These are phyloP conservation scores for Meteorus cinctellus DNA, from an alignment of 2,888 invertebrate species.

Conservation along the genomic window DNA sequence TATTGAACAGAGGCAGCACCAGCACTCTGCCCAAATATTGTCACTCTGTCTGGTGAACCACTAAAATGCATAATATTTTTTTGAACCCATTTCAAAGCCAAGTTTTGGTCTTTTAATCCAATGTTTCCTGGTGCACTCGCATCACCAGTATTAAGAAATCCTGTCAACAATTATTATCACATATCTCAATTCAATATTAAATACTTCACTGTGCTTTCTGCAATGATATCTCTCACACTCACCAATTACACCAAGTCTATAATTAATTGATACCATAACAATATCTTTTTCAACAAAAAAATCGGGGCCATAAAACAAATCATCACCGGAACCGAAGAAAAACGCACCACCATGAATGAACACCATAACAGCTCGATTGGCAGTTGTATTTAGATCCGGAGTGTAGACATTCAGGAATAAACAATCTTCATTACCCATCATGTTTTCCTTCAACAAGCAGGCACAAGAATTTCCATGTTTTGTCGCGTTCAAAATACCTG, in stretches of 20 bases:
- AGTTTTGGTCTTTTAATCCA: conserved; percentile 65
- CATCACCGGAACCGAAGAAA: conserved; percentile 58
- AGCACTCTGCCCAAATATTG: conserved; percentile 62
- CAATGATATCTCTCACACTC: conserved; percentile 34
- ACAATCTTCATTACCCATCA: conserved; percentile 67
- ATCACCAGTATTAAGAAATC: conserved; percentile 63
- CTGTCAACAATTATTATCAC: conserved; percentile 45
- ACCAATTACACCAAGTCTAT: conserved; percentile 64
- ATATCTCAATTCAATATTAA: too few relatives aligned
- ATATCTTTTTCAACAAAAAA: conserved; percentile 65
- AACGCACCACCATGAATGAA: conserved; percentile 64
- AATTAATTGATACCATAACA: conserved; percentile 64
- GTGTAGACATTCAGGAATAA: conserved; percentile 66
- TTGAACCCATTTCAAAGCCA: conserved; percentile 65
- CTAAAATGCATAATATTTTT: conserved; percentile 66
- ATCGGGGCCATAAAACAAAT: conserved; percentile 60
- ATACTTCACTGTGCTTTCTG: not conserved
- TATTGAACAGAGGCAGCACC: conserved; percentile 60
- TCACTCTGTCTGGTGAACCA: conserved; percentile 63
- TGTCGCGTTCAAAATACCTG: conserved; percentile 65
- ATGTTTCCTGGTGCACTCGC: conserved; percentile 63
- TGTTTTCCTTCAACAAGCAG: conserved; percentile 48
- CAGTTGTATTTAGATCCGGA: conserved; percentile 58
- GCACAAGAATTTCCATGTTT: conserved; percentile 49
- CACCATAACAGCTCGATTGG: conserved; percentile 64